Conservation (phyloP, 1,140 invertebrate species). For the Sycophaga agraensis region DNA sequence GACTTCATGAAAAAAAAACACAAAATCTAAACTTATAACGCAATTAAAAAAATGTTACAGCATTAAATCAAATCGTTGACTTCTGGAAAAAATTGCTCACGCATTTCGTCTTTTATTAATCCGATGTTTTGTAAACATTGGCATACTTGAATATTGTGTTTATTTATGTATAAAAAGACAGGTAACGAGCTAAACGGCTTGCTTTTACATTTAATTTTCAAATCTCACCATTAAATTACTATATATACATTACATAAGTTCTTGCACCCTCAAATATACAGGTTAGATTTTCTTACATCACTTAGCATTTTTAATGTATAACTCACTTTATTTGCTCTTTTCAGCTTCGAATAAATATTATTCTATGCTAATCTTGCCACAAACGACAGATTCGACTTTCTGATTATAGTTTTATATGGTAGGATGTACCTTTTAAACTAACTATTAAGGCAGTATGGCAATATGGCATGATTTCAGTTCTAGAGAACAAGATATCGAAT, state of each 20-base stretch:
- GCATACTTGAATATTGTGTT: constrained; percentile 19
- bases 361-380: constrained; percentile 14
- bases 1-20: not conserved
- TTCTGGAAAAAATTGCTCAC: not conserved
- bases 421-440: constrained; percentile 40
- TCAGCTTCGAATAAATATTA: constrained; percentile 20
- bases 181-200: constrained; percentile 17
- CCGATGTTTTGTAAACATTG: not conserved
- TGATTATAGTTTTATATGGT: constrained; percentile 17
- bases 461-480: constrained; percentile 42
- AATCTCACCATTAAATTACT: constrained; percentile 10
- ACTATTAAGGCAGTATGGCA: constrained; percentile 53
- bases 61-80: not conserved
- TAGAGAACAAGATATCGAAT: constrained; percentile 16
- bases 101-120: not conserved
- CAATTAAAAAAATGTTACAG: not conserved
- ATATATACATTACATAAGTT: constrained; percentile 13
- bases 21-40: not conserved
- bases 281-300: not conserved
- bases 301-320: constrained; percentile 3
- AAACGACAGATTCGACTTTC: constrained; percentile 9
- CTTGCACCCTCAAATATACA: not conserved
- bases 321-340: constrained; percentile 2
- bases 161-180: constrained; percentile 21
- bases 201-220: constrained; percentile 5